A percentile compares a stretch with the other conserved stretches of the same genome.
These are phyloP conservation scores for Adelphocoris suturalis DNA, from an alignment of 2,888 invertebrate species.

Conservation along the genomic window DNA sequence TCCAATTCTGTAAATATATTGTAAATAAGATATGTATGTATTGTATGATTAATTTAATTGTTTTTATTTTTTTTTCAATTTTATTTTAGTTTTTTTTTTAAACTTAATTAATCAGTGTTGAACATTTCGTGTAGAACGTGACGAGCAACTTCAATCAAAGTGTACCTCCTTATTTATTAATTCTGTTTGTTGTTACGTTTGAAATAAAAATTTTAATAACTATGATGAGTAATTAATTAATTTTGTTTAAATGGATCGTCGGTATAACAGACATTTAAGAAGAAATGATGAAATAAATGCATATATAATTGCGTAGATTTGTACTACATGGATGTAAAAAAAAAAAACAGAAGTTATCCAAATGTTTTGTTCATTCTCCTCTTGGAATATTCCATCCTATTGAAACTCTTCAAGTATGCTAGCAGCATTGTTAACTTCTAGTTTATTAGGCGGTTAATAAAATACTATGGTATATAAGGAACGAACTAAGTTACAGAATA, in stretches of 20 bases:
- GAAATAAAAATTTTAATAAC: too few species aligned
- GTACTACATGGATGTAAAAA: neutral
- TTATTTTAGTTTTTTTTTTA: too few species aligned
- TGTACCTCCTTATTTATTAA: neutral
- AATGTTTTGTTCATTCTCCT: neutral
- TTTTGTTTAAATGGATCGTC: too few species aligned
- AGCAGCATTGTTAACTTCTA: too few species aligned
- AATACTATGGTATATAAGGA: too few species aligned
- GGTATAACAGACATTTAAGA: too few species aligned
- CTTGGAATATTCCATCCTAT: too few species aligned
- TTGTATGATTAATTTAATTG: neutral
- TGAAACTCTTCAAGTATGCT: too few species aligned
- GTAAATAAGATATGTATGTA: constrained; percentile 1
- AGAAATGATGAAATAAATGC: too few species aligned
- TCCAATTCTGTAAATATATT: neutral
- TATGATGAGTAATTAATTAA: too few species aligned
- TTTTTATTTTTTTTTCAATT: neutral
- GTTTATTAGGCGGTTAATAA: too few species aligned
- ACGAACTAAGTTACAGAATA: too few species aligned
- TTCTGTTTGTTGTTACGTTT: neutral
- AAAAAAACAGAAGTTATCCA: neutral
- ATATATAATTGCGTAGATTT: neutral
- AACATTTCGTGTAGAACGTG: neutral
- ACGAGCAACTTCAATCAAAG: neutral
- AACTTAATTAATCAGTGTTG: neutral